Evolutionary conservation across 2,113 vertebrate species (phyloP).

Genomic region (Vidua macroura): DNA sequence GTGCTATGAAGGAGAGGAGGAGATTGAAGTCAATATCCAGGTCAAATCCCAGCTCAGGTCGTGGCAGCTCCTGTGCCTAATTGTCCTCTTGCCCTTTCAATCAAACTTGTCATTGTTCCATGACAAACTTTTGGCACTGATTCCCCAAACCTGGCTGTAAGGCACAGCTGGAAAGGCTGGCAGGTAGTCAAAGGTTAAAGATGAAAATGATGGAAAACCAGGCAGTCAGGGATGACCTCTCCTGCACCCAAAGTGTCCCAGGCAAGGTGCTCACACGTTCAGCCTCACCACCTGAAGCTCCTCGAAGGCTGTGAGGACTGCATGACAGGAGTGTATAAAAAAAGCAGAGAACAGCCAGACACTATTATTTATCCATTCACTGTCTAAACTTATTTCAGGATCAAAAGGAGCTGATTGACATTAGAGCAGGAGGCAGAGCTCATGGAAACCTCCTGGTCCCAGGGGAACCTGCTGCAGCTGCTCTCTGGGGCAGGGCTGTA

Average conservation of each 20-base stretch:
- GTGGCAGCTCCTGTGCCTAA: neutral
- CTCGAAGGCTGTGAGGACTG: neutral
- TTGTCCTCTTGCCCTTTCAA: neutral
- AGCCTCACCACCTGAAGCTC: neutral
- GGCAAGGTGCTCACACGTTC: neutral
- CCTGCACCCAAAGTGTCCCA: neutral
- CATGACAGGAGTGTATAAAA: neutral
- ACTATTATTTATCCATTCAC: neutral
- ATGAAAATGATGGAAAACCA: neutral
- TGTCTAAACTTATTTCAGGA: neutral
- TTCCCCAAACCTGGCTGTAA: neutral
- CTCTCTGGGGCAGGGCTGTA: neutral
- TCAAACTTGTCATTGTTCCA: neutral
- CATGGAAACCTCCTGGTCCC: slow-evolving; percentile 7
- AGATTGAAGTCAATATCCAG: neutral
- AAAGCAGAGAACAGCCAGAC: neutral
- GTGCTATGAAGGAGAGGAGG: neutral
- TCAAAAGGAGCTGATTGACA: neutral
- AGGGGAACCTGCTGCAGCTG: neutral
- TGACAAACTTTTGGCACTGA: neutral
- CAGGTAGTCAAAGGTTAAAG: neutral
- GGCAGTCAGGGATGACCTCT: neutral
- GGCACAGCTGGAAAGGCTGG: neutral
- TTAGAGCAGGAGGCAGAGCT: neutral
- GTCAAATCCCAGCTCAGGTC: neutral